Evolutionary conservation across 2,888 invertebrate genomes (phyloP).

Genomic region (Cactoblastis cactorum): DNA sequence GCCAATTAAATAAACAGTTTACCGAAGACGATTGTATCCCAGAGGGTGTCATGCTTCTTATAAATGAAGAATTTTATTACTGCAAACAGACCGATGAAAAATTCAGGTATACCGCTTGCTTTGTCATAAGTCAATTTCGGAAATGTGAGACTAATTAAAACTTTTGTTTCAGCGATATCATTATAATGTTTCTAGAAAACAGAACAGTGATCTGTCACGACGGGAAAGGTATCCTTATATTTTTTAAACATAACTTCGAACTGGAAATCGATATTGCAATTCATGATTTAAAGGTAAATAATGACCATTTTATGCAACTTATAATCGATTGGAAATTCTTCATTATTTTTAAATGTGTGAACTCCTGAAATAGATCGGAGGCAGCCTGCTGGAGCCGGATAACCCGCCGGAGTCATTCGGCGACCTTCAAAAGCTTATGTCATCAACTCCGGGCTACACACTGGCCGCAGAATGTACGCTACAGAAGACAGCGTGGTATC

Average conservation of each 20-base stretch:
- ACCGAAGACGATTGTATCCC: constrained; percentile 46
- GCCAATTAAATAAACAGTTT: constrained; percentile 53
- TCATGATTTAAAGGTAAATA: constrained; percentile 49
- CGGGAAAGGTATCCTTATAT: constrained; percentile 52
- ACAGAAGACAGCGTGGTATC: constrained; percentile 55
- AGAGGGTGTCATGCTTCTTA: constrained; percentile 47
- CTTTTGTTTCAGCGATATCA: constrained; percentile 33
- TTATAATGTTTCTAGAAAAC: constrained; percentile 32
- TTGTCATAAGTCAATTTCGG: neutral
- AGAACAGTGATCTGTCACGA: constrained; percentile 57
- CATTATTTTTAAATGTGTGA: constrained; percentile 7
- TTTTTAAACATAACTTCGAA: constrained; percentile 38
- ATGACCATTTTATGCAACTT: no score
- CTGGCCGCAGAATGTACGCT: constrained; percentile 46
- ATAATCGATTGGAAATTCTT: neutral
- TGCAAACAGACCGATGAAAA: constrained; percentile 30
- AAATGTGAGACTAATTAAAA: neutral
- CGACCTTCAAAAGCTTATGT: constrained; percentile 47
- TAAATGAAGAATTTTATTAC: constrained; percentile 40
- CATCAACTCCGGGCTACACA: constrained; percentile 39
- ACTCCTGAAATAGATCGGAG: constrained; percentile 47
- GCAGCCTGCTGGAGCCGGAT: constrained; percentile 62
- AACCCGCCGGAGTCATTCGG: constrained; percentile 54
- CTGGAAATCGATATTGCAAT: constrained; percentile 36
- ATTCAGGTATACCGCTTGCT: constrained; percentile 25